Base-by-base conservation (phyloP, 2,888 invertebrate genomes). In the Plemyria rubiginata region DNA sequence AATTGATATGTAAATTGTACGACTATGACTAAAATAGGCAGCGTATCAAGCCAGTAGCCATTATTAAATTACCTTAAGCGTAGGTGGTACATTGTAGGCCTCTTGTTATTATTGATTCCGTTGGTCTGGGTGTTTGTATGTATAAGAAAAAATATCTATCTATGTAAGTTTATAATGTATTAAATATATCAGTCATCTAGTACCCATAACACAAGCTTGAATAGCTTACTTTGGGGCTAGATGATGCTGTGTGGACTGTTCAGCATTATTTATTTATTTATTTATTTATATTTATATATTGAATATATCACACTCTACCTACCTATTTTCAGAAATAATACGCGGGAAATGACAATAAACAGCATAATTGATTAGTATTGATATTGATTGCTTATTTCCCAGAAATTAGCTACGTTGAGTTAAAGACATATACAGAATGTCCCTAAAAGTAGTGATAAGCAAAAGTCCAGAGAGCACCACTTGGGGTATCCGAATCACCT, bases 1-100 rank as follows among this genome's bases (percentile, higher is more conserved):
- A 81, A 83, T 81, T 73, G 73, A 74, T 77, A 77, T 76, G 75
- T 74, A 77, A 81, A 84, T 79, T 73, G 67, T 76, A 71, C 68
- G 57, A 73, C 6, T 69, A 66, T 63, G 68, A 60, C 61, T 70
- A 70, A 72, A 72, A 72, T 63, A 66, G 69, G 8, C 16, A 40
- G 29, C 41, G 43, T 55, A 41, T 32, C 22, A 8, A 36, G 36
- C 22, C 36, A 49, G 16, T 12, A 45, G 43, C 22, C 45, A 43
- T 54, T 40, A 58, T 40, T 53, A 56, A 50, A 65, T 54, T 46
- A 60, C 50, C 51, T 43, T 50, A 56, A 43, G 48, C 48, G 53
- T 50, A 56, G 48, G 54, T 43, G 38, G 12, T 38, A 52, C 55
- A 43, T 36, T 38, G 45, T 48, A 56, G 49, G 38, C 51, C 38